These are phyloP conservation scores for Carassius auratus DNA, from an alignment of 2,113 vertebrate genomes.

Conservation along the genomic window DNA sequence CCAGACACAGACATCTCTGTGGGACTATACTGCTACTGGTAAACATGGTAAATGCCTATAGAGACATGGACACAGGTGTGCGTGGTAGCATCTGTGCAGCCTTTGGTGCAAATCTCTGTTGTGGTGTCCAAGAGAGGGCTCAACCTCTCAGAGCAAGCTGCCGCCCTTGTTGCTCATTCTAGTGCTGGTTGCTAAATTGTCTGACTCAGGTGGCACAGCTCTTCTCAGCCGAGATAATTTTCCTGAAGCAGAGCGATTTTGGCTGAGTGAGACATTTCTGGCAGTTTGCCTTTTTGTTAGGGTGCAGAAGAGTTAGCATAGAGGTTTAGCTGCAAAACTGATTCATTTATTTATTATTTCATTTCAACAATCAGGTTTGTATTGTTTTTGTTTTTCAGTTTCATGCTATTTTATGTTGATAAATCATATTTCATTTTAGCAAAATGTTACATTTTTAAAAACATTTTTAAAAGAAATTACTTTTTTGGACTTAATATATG, in stretches of 20 bases:
- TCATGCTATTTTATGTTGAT: background rate
- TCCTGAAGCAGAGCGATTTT: background rate
- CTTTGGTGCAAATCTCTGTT: background rate
- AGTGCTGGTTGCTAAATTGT: background rate
- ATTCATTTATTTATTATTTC: background rate
- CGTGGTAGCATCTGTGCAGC: background rate
- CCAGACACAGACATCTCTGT: background rate
- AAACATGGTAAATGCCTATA: conserved; percentile 22
- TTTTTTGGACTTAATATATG: background rate
- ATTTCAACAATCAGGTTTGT: background rate
- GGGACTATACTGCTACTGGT: background rate
- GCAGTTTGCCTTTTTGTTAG: background rate
- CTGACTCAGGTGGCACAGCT: background rate
- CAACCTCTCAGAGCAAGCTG: background rate
- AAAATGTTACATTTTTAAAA: background rate
- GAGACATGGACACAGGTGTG: conserved; percentile 30
- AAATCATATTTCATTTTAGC: background rate
- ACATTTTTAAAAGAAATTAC: too few species aligned
- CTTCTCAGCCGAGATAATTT: background rate
- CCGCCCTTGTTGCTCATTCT: background rate
- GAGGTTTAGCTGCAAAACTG: background rate
- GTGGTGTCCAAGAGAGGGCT: background rate
- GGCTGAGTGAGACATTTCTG: background rate
- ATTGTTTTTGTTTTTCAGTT: background rate
- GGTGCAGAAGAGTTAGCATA: background rate